Percentiles rank a stretch among this genome's conserved stretches.
Evolutionary conservation across 2,888 invertebrate genomes (phyloP).

Genomic region (Seira musarum): DNA sequence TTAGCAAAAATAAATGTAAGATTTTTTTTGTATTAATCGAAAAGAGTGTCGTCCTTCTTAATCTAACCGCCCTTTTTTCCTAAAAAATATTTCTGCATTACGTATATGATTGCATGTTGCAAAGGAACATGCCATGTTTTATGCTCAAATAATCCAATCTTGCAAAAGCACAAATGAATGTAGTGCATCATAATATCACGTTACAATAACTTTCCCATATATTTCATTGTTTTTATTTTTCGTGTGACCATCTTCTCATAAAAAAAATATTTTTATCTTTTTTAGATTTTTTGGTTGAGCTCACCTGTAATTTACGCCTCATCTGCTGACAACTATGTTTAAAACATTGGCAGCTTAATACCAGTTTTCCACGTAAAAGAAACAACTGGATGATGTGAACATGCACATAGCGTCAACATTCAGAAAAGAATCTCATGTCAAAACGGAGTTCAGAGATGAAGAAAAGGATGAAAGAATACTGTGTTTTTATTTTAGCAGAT

Average conservation of each 20-base stretch:
- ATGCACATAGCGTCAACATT: conserved; percentile 39
- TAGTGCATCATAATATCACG: too few relatives aligned
- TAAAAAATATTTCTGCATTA: too few relatives aligned
- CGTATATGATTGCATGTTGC: too few relatives aligned
- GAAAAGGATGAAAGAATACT: conserved; percentile 13
- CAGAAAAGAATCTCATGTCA: conserved; percentile 47
- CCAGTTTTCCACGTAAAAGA: conserved; percentile 43
- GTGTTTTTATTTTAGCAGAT: conserved; percentile 3
- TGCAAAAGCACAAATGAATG: too few relatives aligned
- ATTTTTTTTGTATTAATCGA: too few relatives aligned
- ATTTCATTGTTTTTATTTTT: conserved; percentile 15
- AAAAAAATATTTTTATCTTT: conserved; percentile 52
- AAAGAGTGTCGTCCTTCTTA: too few relatives aligned
- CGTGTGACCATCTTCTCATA: conserved; percentile 25
- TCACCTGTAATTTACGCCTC: conserved; percentile 62
- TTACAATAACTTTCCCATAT: too few relatives aligned
- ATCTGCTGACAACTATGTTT: conserved; percentile 62
- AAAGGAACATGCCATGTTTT: too few relatives aligned
- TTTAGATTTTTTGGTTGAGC: conserved; percentile 20
- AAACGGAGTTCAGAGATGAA: not conserved
- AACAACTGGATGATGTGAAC: conserved; percentile 31
- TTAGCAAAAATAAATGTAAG: too few relatives aligned
- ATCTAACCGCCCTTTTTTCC: too few relatives aligned
- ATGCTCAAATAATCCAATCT: too few relatives aligned
- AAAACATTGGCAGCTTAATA: conserved; percentile 62